Conservation (phyloP, 2,888 invertebrate species). For the Muschampia plurimacula region DNA sequence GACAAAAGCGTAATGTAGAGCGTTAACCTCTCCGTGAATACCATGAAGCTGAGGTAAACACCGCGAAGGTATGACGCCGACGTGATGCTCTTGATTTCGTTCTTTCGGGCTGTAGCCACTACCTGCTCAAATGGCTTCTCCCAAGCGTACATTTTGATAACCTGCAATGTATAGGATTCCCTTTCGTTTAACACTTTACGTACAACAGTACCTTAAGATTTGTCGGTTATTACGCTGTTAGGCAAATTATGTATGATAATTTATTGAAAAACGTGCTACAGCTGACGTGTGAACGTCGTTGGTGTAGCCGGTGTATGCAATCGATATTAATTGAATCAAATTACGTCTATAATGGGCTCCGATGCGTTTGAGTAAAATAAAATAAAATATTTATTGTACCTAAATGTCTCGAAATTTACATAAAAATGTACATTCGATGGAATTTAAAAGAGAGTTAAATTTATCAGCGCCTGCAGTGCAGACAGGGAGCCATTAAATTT, state of each 20-base stretch:
- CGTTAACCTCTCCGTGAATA: slow-evolving; percentile 94
- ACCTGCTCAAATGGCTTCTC: slow-evolving; percentile 95
- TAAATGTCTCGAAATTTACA: too few species aligned
- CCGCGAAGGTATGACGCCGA: slow-evolving; percentile 88
- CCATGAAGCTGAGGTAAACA: slow-evolving; percentile 89
- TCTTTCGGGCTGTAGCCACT: slow-evolving; percentile 91
- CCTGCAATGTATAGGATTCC: slow-evolving; percentile 75
- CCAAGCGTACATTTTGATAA: slow-evolving; percentile 99
- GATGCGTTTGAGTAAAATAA: neutral
- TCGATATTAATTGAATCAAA: slow-evolving; percentile 14
- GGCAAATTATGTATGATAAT: neutral
- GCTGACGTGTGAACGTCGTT: slow-evolving; percentile 2
- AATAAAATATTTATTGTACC: neutral
- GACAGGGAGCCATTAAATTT: slow-evolving; percentile 25
- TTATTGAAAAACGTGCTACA: slow-evolving; percentile 1
- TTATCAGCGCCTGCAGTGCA: slow-evolving; percentile 17
- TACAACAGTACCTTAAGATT: neutral
- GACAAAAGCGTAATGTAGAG: slow-evolving; percentile 92
- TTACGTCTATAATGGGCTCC: neutral
- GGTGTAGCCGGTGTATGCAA: neutral
- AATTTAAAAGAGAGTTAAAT: slow-evolving; percentile 22
- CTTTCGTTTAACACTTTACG: too few species aligned
- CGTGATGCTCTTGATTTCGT: slow-evolving; percentile 87
- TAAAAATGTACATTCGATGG: slow-evolving; percentile 5
- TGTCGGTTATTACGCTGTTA: neutral